A percentile compares a stretch with the other conserved stretches of the same genome.
Evolutionary conservation across 1,140 invertebrate species (phyloP).

Genomic region (Chironomus tepperi): DNA sequence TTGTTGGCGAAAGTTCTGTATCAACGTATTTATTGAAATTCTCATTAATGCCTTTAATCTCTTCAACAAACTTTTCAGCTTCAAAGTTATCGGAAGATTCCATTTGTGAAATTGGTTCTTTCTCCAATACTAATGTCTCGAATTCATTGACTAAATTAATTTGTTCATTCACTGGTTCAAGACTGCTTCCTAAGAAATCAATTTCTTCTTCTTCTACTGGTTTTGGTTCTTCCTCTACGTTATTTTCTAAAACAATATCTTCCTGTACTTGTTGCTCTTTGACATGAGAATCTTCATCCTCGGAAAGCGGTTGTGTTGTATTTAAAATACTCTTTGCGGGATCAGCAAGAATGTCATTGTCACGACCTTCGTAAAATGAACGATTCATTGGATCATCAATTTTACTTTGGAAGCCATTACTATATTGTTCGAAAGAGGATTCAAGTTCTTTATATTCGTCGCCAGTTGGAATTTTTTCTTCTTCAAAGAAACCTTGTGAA

Average conservation of each 20-base stretch:
- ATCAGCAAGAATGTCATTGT: neutral
- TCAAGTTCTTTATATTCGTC: neutral
- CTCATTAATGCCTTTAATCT: neutral
- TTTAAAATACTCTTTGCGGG: neutral
- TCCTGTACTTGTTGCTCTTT: neutral
- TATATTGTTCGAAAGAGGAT: neutral
- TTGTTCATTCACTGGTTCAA: too few relatives aligned
- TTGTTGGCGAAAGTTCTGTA: neutral
- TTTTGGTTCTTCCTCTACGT: neutral
- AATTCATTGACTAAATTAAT: too few relatives aligned
- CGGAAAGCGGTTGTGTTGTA: neutral
- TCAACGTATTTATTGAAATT: neutral
- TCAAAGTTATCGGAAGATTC: neutral
- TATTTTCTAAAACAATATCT: neutral
- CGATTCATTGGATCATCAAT: conserved; percentile 23
- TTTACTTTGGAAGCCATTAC: neutral
- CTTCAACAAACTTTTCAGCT: conserved; percentile 20
- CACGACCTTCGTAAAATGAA: conserved; percentile 16
- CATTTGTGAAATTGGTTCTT: neutral
- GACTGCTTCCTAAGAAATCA: neutral
- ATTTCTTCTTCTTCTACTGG: neutral
- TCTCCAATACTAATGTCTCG: too few relatives aligned
- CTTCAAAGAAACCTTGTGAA: neutral
- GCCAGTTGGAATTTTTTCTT: neutral
- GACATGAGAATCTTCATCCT: neutral